phyloP scores from a whole-genome alignment of 2,797 vertebrate species.

The Spea hammondii region DNA sequence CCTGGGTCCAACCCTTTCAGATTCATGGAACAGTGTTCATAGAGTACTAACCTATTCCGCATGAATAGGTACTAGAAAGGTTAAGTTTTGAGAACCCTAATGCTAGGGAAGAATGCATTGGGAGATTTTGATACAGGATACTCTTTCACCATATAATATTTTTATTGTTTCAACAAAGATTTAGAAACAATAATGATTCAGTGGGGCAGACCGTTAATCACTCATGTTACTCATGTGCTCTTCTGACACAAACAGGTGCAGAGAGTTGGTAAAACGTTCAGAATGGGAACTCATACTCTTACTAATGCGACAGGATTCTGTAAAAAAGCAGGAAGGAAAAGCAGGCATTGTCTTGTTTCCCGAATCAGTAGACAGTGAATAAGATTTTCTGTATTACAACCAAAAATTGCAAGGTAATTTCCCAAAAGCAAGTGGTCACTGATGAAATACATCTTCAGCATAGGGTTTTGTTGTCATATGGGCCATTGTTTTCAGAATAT shows the following conservation, averaged over 20 bases:
- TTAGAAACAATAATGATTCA: neutral
- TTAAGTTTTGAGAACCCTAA: no score
- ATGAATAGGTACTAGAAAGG: no score
- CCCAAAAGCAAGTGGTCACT: conserved; percentile 25
- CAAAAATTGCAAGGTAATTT: neutral
- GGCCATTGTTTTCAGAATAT: no score
- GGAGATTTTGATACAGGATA: no score
- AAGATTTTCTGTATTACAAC: conserved; percentile 25
- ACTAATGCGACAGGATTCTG: conserved; percentile 31
- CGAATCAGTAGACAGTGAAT: conserved; percentile 25
- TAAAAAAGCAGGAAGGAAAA: conserved; percentile 43
- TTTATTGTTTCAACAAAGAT: no score
- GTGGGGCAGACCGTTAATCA: conserved; percentile 9
- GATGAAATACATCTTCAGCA: neutral
- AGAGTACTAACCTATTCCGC: no score
- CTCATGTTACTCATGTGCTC: neutral
- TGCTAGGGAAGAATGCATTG: no score
- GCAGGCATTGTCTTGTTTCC: conserved; percentile 27
- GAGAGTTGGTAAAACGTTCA: conserved; percentile 12
- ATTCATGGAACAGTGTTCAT: no score
- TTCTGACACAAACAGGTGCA: conserved; percentile 15
- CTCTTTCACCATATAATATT: no score
- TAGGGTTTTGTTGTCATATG: no score
- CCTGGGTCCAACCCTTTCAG: no score
- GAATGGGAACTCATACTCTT: conserved; percentile 29